These are phyloP conservation scores for Slavum lentiscoides DNA, from an alignment of 2,888 invertebrate genomes.

Conservation along the genomic window DNA sequence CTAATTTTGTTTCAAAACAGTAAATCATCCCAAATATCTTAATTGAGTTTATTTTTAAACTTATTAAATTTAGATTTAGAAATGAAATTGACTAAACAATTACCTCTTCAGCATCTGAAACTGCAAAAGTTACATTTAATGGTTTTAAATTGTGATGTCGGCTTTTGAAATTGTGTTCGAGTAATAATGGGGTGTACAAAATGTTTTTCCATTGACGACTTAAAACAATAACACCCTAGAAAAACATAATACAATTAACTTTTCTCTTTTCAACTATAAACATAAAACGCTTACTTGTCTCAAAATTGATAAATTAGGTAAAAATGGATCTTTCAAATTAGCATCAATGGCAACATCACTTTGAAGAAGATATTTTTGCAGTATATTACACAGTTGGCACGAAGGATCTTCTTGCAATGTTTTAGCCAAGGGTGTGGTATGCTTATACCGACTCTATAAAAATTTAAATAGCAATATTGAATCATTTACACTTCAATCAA, in stretches of 20 bases:
- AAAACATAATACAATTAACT: slow-evolving; percentile 50
- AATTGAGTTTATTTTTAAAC: slow-evolving; percentile 28
- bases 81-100: slow-evolving; percentile 5
- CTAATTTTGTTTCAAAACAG: slow-evolving; percentile 42
- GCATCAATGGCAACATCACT: slow-evolving; percentile 80
- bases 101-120: slow-evolving; percentile 82
- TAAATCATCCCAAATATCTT: slow-evolving; percentile 46
- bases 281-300: slow-evolving; percentile 69
- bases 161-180: slow-evolving; percentile 86
- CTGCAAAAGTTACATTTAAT: slow-evolving; percentile 84
- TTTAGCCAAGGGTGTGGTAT: slow-evolving; percentile 82
- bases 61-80: slow-evolving; percentile 8
- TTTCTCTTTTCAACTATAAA: not conserved
- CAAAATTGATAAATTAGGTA: slow-evolving; percentile 85
- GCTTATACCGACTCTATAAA: slow-evolving; percentile 83
- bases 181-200: slow-evolving; percentile 85
- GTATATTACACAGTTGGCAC: slow-evolving; percentile 86
- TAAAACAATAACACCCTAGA: slow-evolving; percentile 89
- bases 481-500: not conserved
- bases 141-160: slow-evolving; percentile 72
- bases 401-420: slow-evolving; percentile 94
- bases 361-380: slow-evolving; percentile 80
- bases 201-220: slow-evolving; percentile 97
- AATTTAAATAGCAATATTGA: not conserved
- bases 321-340: slow-evolving; percentile 78